Evolutionary conservation across 2,888 invertebrate species (phyloP).

Genomic region (Trachelus troglodyta): DNA sequence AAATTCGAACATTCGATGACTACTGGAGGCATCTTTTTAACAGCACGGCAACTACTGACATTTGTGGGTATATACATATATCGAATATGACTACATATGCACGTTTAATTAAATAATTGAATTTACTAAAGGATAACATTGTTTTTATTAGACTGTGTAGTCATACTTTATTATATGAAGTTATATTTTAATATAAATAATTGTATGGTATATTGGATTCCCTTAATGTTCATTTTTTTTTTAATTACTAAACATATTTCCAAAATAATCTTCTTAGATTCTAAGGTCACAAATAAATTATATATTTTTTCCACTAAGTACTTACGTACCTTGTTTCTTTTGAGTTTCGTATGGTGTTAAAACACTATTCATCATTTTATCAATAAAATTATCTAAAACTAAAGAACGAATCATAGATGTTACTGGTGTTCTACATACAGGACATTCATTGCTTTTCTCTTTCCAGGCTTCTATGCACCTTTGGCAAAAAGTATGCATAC

Average conservation of each 20-base stretch:
- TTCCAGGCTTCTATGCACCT: slow-evolving; percentile 79
- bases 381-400: slow-evolving; percentile 79
- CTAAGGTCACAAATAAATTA: not conserved
- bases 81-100: not conserved
- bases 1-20: not conserved
- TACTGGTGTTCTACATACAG: slow-evolving; percentile 73
- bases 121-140: not conserved
- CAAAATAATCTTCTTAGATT: not conserved
- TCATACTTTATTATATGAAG: not conserved
- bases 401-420: slow-evolving; percentile 71
- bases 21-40: not conserved
- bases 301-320: slow-evolving; percentile 67
- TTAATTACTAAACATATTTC: not conserved
- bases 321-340: slow-evolving; percentile 63
- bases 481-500: slow-evolving; percentile 81
- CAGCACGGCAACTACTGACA: not conserved
- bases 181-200: not conserved
- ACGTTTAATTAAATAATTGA: not conserved
- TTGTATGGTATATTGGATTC: not conserved
- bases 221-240: not conserved
- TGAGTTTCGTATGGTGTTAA: slow-evolving; percentile 72
- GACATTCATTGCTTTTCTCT: slow-evolving; percentile 77
- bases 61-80: not conserved
- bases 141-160: not conserved
- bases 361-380: slow-evolving; percentile 75